These are phyloP conservation scores for Ctenoplectra terminalis DNA, from an alignment of 1,140 invertebrate species.

Conservation along the genomic window DNA sequence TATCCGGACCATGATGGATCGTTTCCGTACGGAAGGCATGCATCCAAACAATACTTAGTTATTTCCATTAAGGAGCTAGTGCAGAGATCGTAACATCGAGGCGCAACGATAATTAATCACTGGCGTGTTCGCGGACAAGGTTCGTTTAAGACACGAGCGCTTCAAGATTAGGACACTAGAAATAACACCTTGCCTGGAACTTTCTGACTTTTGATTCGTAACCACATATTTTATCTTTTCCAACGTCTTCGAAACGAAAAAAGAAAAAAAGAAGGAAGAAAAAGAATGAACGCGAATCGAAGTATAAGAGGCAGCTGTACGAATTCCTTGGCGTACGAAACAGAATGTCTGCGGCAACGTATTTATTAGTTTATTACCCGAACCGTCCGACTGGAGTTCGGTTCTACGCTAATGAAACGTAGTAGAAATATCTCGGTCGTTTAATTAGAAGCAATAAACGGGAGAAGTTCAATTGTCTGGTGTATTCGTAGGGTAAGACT, in stretches of 20 bases:
- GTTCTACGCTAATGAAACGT: conserved; percentile 81
- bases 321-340: conserved; percentile 24
- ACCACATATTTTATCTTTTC: too few species aligned
- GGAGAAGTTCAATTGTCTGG: conserved; percentile 80
- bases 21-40: conserved; percentile 75
- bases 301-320: too few species aligned
- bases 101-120: conserved; percentile 72
- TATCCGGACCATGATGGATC: conserved; percentile 79
- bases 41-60: conserved; percentile 77
- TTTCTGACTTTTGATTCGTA: neutral
- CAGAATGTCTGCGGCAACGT: conserved; percentile 49
- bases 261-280: too few species aligned
- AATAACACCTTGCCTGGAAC: neutral
- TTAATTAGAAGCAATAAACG: conserved; percentile 83
- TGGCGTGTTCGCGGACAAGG: conserved; percentile 61
- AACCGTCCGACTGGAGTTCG: conserved; percentile 67
- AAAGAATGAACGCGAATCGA: too few species aligned
- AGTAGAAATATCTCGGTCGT: conserved; percentile 81
- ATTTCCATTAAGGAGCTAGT: conserved; percentile 76
- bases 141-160: conserved; percentile 61
- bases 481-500: conserved; percentile 72
- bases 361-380: conserved; percentile 61
- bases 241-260: too few species aligned
- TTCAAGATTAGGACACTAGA: conserved; percentile 37
- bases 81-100: conserved; percentile 62